Evolutionary conservation across 2,888 invertebrate genomes (phyloP), one percentile per base, ranked within the genome.

Genomic region (Tridacna gigas): DNA sequence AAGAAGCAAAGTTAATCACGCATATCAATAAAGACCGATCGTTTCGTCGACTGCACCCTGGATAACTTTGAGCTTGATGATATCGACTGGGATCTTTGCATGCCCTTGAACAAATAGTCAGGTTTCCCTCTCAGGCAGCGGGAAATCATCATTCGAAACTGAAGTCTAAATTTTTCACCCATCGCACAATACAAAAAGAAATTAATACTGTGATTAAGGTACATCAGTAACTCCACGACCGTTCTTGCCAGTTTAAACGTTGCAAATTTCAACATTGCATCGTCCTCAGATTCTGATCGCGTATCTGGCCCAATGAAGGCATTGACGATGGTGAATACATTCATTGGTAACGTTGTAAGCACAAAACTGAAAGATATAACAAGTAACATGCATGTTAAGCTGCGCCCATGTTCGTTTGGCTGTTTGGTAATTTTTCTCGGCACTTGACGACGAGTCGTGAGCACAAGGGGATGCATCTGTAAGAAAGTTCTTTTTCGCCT

Each of bases 311-410:
- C 86, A 37, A 74, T 71, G 69, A 90, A 88, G 0, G 89, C 86
- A 2, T 87, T 82, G 0, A 91, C 83, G n/a, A 93, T 93, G 37
- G 91, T 88, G 26, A 87, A 86, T 3, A 93, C 83, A 82, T 91
- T 93, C 90, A 92, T 92, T 11, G 94, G 94, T 61, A 94, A 80
- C 0, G 94, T 94, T 26, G 94, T 93, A 28, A 93, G 75, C 22
- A 94, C 86, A 77, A 94, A 94, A 26, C 92, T 91, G 82, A 93
- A 94, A 2, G 94, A 93, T 25, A 94, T 93, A 1, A 92, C 91
- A 7, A 94, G 85, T 18, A 94, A 82, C 94, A 94, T 94, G 51
- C 92, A 86, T 9, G 94, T 94, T 45, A 94, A 88, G 65, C 92
- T 91, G 25, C 88, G 87, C 71, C 89, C 88, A 26, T 86, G 86